phyloP scores from a whole-genome alignment of 2,888 invertebrate species.

The Chironomus riparius region DNA sequence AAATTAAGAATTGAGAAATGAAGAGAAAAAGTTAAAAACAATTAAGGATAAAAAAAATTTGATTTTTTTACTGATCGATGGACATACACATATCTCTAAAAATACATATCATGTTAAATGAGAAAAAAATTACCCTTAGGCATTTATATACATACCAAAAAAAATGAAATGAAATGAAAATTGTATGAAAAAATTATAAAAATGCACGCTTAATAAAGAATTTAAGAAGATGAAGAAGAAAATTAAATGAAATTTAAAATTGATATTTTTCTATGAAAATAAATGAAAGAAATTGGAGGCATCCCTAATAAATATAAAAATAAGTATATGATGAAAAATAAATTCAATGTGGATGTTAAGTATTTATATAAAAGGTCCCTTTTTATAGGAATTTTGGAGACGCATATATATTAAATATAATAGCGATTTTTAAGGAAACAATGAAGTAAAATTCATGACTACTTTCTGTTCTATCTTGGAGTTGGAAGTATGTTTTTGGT shows the following conservation, averaged over 20 bases:
- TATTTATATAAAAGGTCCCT: not conserved
- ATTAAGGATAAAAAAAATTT: constrained; percentile 2
- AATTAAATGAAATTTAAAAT: not conserved
- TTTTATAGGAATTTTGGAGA: not conserved
- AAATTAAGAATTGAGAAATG: not conserved
- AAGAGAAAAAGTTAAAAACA: not conserved
- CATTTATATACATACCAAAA: not conserved
- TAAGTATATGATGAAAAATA: too few relatives aligned
- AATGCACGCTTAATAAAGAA: constrained; percentile 24
- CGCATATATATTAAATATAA: not conserved
- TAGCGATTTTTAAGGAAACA: too few relatives aligned
- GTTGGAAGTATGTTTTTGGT: too few relatives aligned
- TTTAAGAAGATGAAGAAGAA: constrained; percentile 11
- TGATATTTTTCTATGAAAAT: constrained; percentile 26
- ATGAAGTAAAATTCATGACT: too few relatives aligned
- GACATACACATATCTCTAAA: not conserved
- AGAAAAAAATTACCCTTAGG: not conserved
- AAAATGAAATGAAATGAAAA: too few relatives aligned
- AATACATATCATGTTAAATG: not conserved
- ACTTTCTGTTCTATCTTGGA: too few relatives aligned
- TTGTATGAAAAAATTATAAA: not conserved
- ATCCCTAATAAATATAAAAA: not conserved
- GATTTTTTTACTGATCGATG: not conserved
- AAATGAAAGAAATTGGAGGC: not conserved
- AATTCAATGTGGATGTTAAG: not conserved